phyloP scores from a whole-genome alignment of 2,888 invertebrate species.

The Strigamia maritima region DNA sequence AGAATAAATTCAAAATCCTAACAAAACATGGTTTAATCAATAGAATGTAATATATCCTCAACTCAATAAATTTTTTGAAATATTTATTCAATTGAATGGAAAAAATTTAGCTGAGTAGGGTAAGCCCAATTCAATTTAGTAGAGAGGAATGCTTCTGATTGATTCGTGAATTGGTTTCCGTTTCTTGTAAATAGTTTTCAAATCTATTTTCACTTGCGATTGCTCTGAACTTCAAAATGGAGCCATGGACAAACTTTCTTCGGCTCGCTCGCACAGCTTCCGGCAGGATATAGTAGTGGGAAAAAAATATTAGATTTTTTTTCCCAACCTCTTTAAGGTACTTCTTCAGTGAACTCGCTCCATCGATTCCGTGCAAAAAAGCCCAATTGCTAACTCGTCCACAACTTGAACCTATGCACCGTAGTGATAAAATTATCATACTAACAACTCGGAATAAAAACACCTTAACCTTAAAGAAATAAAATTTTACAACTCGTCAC shows the following conservation, averaged over 20 bases:
- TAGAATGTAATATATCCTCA: too few species aligned
- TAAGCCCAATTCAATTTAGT: background rate
- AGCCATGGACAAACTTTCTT: background rate
- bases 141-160: background rate
- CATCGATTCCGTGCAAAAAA: background rate
- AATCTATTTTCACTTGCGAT: background rate
- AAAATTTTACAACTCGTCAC: too few species aligned
- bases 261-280: background rate
- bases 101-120: background rate
- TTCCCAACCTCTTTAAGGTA: background rate
- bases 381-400: background rate
- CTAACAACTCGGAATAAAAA: background rate
- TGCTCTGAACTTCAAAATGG: background rate
- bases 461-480: background rate
- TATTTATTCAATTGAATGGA: background rate
- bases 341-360: background rate
- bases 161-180: background rate
- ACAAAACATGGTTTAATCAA: too few species aligned
- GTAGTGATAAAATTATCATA: background rate
- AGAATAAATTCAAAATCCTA: too few species aligned
- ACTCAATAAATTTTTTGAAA: too few species aligned
- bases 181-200: background rate
- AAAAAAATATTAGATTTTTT: constrained; percentile 4
- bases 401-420: background rate
- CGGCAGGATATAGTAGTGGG: background rate